phyloP scores from a whole-genome alignment of 2,797 vertebrate species.

The Delichon dasypus region DNA sequence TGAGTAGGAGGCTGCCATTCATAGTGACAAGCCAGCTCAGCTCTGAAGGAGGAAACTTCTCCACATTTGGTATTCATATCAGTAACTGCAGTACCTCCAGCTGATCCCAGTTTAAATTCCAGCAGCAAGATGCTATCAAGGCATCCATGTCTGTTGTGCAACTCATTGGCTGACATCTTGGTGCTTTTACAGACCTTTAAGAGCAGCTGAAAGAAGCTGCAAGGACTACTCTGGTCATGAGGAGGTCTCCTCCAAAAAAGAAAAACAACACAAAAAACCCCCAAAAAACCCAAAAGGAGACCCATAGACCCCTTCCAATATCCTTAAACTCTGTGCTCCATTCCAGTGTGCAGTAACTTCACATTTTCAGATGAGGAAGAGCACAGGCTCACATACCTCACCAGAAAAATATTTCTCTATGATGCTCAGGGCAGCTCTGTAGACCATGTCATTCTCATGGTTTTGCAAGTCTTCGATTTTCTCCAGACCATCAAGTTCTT shows the following conservation, averaged over 20 bases:
- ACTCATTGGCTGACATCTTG: background rate
- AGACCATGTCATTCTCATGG: conserved; percentile 83
- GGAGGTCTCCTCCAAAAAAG: background rate
- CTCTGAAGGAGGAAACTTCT: background rate
- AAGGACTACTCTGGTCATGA: background rate
- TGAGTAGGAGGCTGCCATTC: conserved; percentile 5
- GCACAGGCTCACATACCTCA: conserved; percentile 74
- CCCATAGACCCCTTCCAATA: background rate
- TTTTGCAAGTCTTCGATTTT: conserved; percentile 86
- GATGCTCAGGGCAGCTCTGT: conserved; percentile 80
- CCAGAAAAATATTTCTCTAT: conserved; percentile 85
- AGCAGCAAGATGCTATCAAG: conserved; percentile 47
- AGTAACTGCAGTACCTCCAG: conserved; percentile 33
- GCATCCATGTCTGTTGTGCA: background rate
- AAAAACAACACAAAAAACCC: background rate
- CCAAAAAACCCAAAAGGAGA: too few relatives aligned
- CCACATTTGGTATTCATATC: conserved; percentile 49
- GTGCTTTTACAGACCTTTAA: background rate
- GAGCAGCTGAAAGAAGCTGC: background rate
- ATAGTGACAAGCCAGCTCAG: background rate
- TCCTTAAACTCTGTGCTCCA: background rate
- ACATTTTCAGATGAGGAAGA: background rate
- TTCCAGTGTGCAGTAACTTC: background rate
- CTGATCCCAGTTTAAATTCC: conserved; percentile 42
- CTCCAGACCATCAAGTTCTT: conserved; percentile 86